phyloP scores from a whole-genome alignment of 1,140 invertebrate genomes.

The Lamellibrachia luymesi region DNA sequence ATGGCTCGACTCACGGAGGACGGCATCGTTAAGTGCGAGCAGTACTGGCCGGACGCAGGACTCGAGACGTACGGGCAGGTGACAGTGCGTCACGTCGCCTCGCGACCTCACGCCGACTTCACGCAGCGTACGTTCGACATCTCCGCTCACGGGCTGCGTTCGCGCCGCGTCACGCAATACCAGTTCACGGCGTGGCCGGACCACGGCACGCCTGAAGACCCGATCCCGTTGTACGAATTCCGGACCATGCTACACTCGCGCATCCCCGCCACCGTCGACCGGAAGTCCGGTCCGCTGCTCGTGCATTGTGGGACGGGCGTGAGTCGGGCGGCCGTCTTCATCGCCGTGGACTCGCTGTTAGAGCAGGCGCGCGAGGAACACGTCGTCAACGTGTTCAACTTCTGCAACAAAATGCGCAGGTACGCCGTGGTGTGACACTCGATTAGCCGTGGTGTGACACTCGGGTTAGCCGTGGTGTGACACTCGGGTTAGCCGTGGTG shows the following conservation, averaged over 20 bases:
- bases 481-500: too few species aligned
- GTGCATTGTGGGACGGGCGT: constrained; percentile 82
- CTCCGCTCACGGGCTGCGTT: constrained; percentile 20
- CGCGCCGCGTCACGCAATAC: constrained; percentile 57
- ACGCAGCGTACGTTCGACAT: constrained; percentile 38
- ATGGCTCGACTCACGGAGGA: constrained; percentile 45
- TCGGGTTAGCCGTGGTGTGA: too few species aligned
- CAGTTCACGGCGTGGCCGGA: constrained; percentile 99
- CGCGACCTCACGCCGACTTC: constrained; percentile 44
- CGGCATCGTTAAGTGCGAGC: constrained; percentile 52
- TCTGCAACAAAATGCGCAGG: constrained; percentile 43
- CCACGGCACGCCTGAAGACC: constrained; percentile 95
- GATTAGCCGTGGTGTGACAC: too few species aligned
- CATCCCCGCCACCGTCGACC: constrained; percentile 37
- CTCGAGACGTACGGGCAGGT: constrained; percentile 41
- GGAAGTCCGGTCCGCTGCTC: constrained; percentile 82
- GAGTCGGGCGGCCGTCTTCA: constrained; percentile 49
- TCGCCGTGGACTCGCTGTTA: constrained; percentile 49
- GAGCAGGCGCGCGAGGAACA: constrained; percentile 48
- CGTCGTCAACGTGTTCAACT: constrained; percentile 47
- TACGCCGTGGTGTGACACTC: not conserved
- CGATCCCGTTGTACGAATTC: constrained; percentile 96
- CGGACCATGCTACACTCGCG: constrained; percentile 72
- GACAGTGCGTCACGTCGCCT: constrained; percentile 37
- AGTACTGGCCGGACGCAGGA: constrained; percentile 52